Evolutionary conservation across 2,113 vertebrate genomes (phyloP).

Genomic region (Felis chaus): DNA sequence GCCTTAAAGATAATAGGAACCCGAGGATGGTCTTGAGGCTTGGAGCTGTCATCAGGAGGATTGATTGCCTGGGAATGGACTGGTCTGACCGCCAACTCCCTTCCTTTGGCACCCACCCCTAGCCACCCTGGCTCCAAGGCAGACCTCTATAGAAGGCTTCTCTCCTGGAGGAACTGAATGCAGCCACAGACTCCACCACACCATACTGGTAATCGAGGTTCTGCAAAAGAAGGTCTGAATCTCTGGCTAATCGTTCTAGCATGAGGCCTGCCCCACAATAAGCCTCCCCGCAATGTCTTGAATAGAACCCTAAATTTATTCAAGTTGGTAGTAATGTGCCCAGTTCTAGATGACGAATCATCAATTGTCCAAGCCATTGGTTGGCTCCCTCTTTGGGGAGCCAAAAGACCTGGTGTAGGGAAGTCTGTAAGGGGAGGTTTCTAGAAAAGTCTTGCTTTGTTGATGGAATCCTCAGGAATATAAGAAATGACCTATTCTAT

Average conservation of each 20-base stretch:
- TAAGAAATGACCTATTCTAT: background rate
- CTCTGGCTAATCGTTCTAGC: background rate
- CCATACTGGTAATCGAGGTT: background rate
- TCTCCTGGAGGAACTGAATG: background rate
- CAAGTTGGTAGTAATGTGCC: background rate
- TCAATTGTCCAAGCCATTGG: background rate
- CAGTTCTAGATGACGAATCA: background rate
- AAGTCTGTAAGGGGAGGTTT: background rate
- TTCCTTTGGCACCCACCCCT: too few relatives aligned
- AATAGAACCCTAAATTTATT: background rate
- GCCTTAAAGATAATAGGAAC: background rate
- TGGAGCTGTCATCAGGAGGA: background rate
- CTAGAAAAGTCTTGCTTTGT: background rate
- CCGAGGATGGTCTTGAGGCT: background rate
- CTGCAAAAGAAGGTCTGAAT: background rate
- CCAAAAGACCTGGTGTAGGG: background rate
- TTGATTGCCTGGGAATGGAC: background rate
- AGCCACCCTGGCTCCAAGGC: too few relatives aligned
- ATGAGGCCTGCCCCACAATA: background rate
- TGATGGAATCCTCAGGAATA: background rate
- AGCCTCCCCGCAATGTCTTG: background rate
- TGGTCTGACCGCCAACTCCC: fast-evolving
- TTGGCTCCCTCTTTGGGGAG: background rate
- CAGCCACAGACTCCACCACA: background rate
- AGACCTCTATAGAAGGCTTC: background rate